Evolutionary conservation across 1,140 invertebrate genomes (phyloP).

Genomic region (Sitobion miscanthi): DNA sequence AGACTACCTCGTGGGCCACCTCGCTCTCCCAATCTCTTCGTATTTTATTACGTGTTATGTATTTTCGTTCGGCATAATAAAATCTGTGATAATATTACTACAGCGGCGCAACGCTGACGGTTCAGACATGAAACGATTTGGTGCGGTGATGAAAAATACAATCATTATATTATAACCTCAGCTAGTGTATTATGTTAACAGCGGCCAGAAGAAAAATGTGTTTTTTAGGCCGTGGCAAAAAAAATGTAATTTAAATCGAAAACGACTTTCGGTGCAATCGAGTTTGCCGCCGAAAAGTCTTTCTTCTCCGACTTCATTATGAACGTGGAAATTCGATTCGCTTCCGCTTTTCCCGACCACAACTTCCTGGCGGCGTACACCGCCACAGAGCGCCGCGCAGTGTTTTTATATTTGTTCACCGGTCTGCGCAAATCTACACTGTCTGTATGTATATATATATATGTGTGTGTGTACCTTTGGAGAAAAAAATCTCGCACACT

Average conservation of each 20-base stretch:
- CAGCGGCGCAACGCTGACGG: not conserved
- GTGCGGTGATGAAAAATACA: not conserved
- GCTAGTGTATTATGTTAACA: not conserved
- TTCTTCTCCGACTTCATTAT: conserved; percentile 4
- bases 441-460: not conserved
- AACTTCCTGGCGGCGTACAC: not conserved
- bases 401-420: conserved; percentile 10
- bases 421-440: not conserved
- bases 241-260: conserved; percentile 31
- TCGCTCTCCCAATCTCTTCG: not conserved
- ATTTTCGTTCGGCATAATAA: not conserved
- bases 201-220: not conserved
- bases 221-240: not conserved
- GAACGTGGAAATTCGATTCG: not conserved
- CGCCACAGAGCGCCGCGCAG: not conserved
- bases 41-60: not conserved
- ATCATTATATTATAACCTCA: not conserved
- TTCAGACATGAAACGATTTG: not conserved
- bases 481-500: not conserved
- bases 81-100: not conserved
- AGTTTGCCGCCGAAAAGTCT: conserved; percentile 1
- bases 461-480: no score
- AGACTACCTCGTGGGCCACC: not conserved
- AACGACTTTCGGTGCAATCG: conserved; percentile 27
- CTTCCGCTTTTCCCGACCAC: not conserved